Evolutionary conservation across 2,797 vertebrate species (phyloP), one percentile per base, ranked within the genome.

Genomic region (Cuculus canorus): DNA sequence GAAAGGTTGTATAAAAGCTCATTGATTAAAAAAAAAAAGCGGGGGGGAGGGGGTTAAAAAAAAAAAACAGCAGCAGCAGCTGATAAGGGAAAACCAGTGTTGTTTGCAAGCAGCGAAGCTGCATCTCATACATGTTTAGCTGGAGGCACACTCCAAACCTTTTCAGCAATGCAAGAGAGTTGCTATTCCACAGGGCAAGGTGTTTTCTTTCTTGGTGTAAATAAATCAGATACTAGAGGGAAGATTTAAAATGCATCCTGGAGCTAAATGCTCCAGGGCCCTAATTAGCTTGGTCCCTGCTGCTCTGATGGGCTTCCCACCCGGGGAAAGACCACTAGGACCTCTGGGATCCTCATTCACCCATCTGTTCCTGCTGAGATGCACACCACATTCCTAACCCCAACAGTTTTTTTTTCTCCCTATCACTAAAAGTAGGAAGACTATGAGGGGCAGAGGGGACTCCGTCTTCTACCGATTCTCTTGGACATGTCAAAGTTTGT

Each of bases 1-100:
- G 59, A 43, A 95, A 63, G 4, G n/a, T 35, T 90, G 64, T 73
- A 69, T 59, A 54, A 89, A 95, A 88, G 23, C 90, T 68, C 90
- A 92, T 78, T 94, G 95, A 96, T 90, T 92, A 6, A 59, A 87
- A 86, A 39, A 61, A 66, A 53, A 65, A 35, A 50, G 28, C 41
- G 56, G 24, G 12, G 35, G 50, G 30, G 41, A 56, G 30, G 12
- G 13, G 13, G 39, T 21, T 32, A 14, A 16, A 30, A n/a, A 17
- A n/a, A 47, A 33, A 39, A 17, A 22, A 13, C 25, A 17, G 25
- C 33, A 78, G 37, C 47, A 79, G 89, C 60, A 76, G 83, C 90
- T 69, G 92, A 81, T 95, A 85, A 85, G 78, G 50, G 61, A 69
- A 85, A 93, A 75, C 13, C 11, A 53, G n/a, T 11, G 43, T 23